phyloP scores from a whole-genome alignment of 2,888 invertebrate genomes.

The Deilephila elpenor region DNA sequence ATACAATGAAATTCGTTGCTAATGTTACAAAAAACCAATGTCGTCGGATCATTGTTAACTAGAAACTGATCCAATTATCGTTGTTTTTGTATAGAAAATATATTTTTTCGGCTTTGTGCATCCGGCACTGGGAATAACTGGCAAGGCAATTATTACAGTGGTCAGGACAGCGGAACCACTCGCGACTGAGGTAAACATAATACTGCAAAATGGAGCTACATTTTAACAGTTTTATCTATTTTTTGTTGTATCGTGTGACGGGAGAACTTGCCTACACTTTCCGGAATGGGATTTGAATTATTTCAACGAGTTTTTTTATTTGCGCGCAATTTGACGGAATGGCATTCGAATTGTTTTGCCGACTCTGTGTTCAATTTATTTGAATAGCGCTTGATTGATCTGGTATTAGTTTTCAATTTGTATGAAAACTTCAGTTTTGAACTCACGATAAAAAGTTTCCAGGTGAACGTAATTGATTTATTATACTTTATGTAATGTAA shows the following conservation, averaged over 20 bases:
- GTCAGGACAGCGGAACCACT: background rate
- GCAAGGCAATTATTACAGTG: conserved; percentile 1
- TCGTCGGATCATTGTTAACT: conserved; percentile 30
- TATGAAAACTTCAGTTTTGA: too few species aligned
- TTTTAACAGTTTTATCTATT: too few species aligned
- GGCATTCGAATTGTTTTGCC: background rate
- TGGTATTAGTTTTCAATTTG: too few species aligned
- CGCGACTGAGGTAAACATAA: background rate
- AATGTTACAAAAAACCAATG: conserved; percentile 46
- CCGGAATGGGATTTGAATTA: background rate
- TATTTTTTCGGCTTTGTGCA: conserved; percentile 10
- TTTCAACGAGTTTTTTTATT: background rate
- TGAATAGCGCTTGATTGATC: background rate
- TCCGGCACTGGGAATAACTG: background rate
- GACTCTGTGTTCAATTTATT: background rate
- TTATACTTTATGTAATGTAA: too few species aligned
- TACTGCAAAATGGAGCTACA: background rate
- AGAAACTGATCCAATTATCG: conserved; percentile 15
- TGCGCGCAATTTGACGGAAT: background rate
- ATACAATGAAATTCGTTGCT: conserved; percentile 43
- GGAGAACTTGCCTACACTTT: background rate
- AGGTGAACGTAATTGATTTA: too few species aligned
- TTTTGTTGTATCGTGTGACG: background rate
- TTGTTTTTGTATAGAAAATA: conserved; percentile 14
- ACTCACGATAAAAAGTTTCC: too few species aligned